Base-by-base conservation (phyloP, 2,113 vertebrate genomes). In the Kryptolebias marmoratus region DNA sequence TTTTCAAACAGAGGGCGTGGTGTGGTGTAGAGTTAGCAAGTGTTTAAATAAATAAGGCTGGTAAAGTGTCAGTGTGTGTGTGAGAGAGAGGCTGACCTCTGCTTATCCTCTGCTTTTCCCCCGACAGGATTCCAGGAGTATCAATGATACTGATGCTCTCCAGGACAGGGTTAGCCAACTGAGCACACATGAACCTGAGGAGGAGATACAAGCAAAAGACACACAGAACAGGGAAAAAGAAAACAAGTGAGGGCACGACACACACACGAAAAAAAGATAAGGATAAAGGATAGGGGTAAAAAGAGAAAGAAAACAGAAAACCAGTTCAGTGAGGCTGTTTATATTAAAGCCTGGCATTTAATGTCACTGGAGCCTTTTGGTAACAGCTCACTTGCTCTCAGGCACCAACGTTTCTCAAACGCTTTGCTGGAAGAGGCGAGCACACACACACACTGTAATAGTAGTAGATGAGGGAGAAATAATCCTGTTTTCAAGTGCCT, bases 101-200 rank as follows among this genome's bases (percentile, higher is more conserved):
- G 91, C 95, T 95, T 88, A 97, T 96, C 66, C 96, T 93, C 84
- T 94, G 94, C 60, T 94, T 94, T 84, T 94, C 94, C 30, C 94
- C 94, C 0, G 94, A 94, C 84, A 94, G 91, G 88, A 97, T 97
- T 60, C 96, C 96, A 0, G 96, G 96, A 1, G 96, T 97, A 89
- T 97, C 96, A 2, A 97, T 97, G 92, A 97, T 96, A 83, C 96
- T 97, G 85, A 97, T 97, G 87, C 96, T 97, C 81, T 97, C 96
- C 90, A 97, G 88, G 63, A 97, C 96, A 0, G 96, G 92, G 81
- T 97, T 97, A 32, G 95, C 95, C 89, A 97, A 75, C 90, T 97
- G 96, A 42, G 96, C 96, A 16, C 96, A 97, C 95, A 96, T 96
- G 82, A 97, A 97, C 90, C 96, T 97, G 83, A 11, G 60, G 0